Conservation (phyloP, 1,140 invertebrate species). For the Lasioglossum baleicum region DNA sequence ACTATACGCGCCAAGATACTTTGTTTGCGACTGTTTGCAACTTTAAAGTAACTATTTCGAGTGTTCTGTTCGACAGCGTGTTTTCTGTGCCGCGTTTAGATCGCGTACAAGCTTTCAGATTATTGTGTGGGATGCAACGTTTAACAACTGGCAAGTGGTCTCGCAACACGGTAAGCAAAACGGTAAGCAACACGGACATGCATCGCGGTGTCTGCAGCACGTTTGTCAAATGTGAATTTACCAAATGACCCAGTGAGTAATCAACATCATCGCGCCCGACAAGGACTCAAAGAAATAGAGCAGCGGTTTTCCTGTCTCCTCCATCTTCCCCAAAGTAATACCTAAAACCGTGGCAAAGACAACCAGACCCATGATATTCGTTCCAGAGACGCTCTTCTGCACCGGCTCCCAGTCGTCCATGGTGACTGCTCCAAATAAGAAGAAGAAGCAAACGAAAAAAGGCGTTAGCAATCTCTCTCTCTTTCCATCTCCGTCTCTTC, state of each 20-base stretch:
- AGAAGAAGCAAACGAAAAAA: background rate
- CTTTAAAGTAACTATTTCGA: no score
- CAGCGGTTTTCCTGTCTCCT: constrained; percentile 82
- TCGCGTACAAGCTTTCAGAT: no score
- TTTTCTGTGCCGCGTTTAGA: no score
- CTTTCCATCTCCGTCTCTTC: no score
- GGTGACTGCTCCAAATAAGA: background rate
- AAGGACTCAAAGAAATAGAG: constrained; percentile 84
- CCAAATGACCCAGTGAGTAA: constrained; percentile 88
- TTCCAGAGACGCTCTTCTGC: constrained; percentile 73
- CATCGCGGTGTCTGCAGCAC: background rate
- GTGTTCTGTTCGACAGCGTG: no score
- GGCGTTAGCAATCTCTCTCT: no score
- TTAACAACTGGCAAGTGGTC: no score
- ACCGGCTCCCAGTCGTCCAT: constrained; percentile 44
- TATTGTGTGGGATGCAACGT: no score
- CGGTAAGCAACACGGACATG: background rate
- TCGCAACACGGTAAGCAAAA: no score
- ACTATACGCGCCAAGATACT: no score
- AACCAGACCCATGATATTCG: constrained; percentile 87
- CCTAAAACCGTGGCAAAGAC: constrained; percentile 85
- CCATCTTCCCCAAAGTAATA: constrained; percentile 84
- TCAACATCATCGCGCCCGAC: constrained; percentile 86
- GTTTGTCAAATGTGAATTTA: constrained; percentile 50
- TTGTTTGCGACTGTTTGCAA: no score